Evolutionary conservation across 2,888 invertebrate genomes (phyloP).

Genomic region (Synanthedon andrenaeformis): DNA sequence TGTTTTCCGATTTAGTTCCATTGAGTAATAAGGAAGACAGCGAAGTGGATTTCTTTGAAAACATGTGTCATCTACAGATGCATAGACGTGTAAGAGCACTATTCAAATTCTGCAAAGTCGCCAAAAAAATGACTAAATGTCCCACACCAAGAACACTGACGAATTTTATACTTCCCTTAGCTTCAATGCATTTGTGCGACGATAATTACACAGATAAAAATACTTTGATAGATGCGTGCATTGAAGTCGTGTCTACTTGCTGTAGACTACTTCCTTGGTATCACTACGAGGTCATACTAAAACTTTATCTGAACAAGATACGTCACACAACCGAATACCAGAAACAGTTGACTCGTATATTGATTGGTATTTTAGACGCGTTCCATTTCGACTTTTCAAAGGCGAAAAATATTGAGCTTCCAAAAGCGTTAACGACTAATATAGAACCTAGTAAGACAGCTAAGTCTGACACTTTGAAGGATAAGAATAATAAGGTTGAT

Average conservation of each 20-base stretch:
- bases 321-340: constrained; percentile 79
- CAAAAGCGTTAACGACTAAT: constrained; percentile 38
- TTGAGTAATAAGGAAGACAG: constrained; percentile 77
- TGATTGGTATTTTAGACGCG: constrained; percentile 85
- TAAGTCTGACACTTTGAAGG: constrained; percentile 17
- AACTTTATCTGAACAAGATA: constrained; percentile 83
- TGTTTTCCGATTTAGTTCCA: constrained; percentile 77
- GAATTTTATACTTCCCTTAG: constrained; percentile 87
- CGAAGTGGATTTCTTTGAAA: constrained; percentile 96
- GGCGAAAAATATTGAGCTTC: constrained; percentile 47
- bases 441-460: constrained; percentile 20
- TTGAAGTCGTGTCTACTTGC: constrained; percentile 82
- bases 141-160: constrained; percentile 80
- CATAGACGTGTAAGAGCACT: constrained; percentile 89
- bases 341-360: constrained; percentile 82
- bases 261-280: constrained; percentile 89
- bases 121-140: constrained; percentile 70
- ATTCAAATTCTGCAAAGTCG: constrained; percentile 77
- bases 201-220: constrained; percentile 83
- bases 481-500: constrained; percentile 13
- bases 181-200: constrained; percentile 82
- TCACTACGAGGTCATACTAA: constrained; percentile 85
- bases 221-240: constrained; percentile 85
- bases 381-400: constrained; percentile 92
- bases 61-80: constrained; percentile 87